Percentiles rank a stretch among this genome's conserved stretches.
phyloP scores from a whole-genome alignment of 2,888 invertebrate genomes.

The Heliconius erato region DNA sequence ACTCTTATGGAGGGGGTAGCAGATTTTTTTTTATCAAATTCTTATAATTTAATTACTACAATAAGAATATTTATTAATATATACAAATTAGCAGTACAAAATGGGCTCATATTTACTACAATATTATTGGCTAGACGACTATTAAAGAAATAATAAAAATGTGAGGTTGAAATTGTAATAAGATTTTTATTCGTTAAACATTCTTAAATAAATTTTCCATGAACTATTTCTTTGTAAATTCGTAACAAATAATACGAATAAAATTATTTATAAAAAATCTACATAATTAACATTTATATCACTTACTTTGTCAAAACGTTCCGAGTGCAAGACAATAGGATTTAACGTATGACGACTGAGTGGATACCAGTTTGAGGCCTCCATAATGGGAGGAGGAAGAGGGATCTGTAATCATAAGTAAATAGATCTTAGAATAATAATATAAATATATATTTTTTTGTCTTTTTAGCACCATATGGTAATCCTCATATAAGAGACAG shows the following conservation, averaged over 20 bases:
- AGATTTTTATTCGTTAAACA: not conserved
- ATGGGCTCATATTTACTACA: not conserved
- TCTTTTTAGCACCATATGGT: too few species aligned
- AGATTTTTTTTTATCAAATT: not conserved
- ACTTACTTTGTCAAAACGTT: not conserved
- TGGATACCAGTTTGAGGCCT: not conserved
- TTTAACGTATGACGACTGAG: not conserved
- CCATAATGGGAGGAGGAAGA: too few species aligned
- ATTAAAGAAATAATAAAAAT: not conserved
- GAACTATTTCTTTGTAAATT: not conserved
- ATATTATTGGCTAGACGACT: too few species aligned
- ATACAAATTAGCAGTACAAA: too few species aligned
- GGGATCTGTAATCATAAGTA: not conserved
- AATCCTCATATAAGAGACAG: too few species aligned
- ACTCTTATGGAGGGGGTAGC: too few species aligned
- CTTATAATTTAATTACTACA: not conserved
- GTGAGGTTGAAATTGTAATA: not conserved
- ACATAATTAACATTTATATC: not conserved
- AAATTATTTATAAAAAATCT: too few species aligned
- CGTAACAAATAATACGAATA: too few species aligned
- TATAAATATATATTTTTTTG: not conserved
- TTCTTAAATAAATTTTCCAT: not conserved
- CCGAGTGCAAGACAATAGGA: not conserved
- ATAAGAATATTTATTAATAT: too few species aligned
- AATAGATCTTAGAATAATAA: not conserved